These are phyloP conservation scores for Pachycephus smyrnensis DNA, from an alignment of 2,888 invertebrate genomes.

Conservation along the genomic window DNA sequence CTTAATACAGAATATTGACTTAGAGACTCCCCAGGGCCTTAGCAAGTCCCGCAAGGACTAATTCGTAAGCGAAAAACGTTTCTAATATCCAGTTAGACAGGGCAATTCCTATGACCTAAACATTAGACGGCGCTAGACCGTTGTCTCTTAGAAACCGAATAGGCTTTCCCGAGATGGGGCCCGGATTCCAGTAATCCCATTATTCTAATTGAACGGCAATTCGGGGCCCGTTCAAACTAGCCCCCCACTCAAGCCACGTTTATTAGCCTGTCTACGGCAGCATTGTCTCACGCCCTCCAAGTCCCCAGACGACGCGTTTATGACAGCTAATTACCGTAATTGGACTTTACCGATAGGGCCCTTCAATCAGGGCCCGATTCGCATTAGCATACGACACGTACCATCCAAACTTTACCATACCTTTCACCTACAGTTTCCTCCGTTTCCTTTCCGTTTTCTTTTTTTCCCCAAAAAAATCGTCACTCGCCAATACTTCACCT, in stretches of 20 bases:
- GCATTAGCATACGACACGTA: not conserved
- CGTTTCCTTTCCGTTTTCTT: not conserved
- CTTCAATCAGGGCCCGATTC: not conserved
- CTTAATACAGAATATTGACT: not conserved
- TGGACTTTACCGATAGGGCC: conserved; percentile 32
- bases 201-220: conserved; percentile 42
- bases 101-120: not conserved
- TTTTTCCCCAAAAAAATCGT: no score
- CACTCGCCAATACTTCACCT: no score
- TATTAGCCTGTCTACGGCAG: conserved; percentile 11
- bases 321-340: conserved; percentile 48
- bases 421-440: not conserved
- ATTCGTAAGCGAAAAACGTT: not conserved
- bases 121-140: not conserved
- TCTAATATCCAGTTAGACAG: not conserved
- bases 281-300: conserved; percentile 22
- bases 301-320: conserved; percentile 37
- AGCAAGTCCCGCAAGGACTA: not conserved
- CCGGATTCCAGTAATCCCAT: conserved; percentile 43
- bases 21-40: not conserved
- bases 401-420: not conserved
- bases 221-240: conserved; percentile 26
- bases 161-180: not conserved
- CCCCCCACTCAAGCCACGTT: conserved; percentile 1
- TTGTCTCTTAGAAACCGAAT: not conserved